Evolutionary conservation across 2,113 vertebrate species (phyloP).

Genomic region (Empidonax traillii): DNA sequence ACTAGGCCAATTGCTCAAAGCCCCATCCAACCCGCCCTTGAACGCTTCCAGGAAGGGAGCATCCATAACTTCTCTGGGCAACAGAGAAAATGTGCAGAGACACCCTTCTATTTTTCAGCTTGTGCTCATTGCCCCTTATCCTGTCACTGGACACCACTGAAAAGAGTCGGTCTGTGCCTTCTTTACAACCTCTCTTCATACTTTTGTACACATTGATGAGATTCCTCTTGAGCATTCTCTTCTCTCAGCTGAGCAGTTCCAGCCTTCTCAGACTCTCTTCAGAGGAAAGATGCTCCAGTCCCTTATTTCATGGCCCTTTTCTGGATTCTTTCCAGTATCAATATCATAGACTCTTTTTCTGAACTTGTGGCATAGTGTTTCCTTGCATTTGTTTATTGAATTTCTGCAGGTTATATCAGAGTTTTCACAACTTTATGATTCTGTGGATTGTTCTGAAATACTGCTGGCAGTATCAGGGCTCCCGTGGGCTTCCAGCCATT

Average conservation of each 20-base stretch:
- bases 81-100: background rate
- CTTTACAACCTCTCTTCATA: background rate
- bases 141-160: background rate
- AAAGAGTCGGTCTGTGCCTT: background rate
- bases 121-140: background rate
- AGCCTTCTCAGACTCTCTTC: background rate
- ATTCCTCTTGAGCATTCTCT: background rate
- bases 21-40: accelerated
- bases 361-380: background rate
- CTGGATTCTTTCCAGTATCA: background rate
- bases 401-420: background rate
- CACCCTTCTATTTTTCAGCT: background rate
- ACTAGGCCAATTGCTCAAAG: background rate
- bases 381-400: background rate
- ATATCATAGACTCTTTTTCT: background rate
- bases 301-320: background rate
- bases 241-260: background rate
- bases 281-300: background rate
- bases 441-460: background rate
- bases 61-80: background rate
- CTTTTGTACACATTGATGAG: background rate
- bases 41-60: background rate
- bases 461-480: background rate
- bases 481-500: background rate
- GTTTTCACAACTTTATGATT: background rate